A percentile compares a stretch with the other conserved stretches of the same genome.
Conservation (phyloP, 2,888 invertebrate species). For the Halictus quadricinctus region DNA sequence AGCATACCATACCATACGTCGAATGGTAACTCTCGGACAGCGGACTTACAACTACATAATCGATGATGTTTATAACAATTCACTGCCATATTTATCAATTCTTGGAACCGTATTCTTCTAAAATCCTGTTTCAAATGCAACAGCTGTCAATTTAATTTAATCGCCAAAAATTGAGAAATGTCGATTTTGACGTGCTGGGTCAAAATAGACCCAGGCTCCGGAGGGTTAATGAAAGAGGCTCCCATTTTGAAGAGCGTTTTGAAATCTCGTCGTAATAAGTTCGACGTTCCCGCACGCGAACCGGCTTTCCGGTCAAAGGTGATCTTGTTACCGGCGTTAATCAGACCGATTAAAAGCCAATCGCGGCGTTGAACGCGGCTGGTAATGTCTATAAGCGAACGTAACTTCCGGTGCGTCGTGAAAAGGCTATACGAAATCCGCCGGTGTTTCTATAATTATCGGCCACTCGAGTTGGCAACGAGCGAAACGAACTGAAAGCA, state of each 20-base stretch:
- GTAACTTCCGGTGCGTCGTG: conserved; percentile 35
- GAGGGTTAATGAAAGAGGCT: too few relatives aligned
- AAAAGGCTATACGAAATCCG: conserved; percentile 36
- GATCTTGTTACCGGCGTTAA: conserved; percentile 47
- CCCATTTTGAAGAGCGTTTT: neutral
- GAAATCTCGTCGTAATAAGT: neutral
- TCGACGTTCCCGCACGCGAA: conserved; percentile 7
- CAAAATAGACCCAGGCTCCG: too few relatives aligned
- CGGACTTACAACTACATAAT: too few relatives aligned
- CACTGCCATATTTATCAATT: too few relatives aligned
- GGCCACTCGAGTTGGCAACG: conserved; percentile 43
- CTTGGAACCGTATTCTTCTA: too few relatives aligned
- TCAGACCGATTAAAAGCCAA: conserved; percentile 45
- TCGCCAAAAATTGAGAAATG: neutral
- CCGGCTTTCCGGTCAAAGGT: conserved; percentile 27
- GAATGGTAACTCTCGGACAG: too few relatives aligned
- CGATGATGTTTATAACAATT: too few relatives aligned
- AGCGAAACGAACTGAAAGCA: conserved; percentile 35
- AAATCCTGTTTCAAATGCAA: too few relatives aligned
- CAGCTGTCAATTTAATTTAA: too few relatives aligned
- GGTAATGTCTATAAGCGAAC: conserved; percentile 6
- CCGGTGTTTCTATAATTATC: conserved; percentile 51
- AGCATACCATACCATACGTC: too few relatives aligned
- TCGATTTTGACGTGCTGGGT: too few relatives aligned
- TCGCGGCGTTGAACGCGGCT: conserved; percentile 18